Evolutionary conservation across 2,797 vertebrate species (phyloP), one percentile per base, ranked within the genome.

Genomic region (Menidia menidia): DNA sequence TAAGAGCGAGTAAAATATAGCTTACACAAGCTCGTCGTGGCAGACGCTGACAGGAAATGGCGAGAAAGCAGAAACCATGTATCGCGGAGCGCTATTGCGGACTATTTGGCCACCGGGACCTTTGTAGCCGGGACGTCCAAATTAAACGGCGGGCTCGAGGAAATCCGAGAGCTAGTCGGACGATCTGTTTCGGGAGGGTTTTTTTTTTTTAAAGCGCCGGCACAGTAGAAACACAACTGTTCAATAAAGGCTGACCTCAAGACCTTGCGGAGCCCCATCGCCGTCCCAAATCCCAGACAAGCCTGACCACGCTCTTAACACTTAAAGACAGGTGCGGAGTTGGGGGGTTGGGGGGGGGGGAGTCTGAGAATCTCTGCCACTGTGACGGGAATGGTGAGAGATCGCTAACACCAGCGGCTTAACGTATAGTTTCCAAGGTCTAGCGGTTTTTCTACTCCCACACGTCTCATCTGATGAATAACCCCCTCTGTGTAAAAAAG

Each of bases 391-490:
- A 73, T 76, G 87, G 61, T 88, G 86, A 89, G 81, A 90, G 82
- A 88, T 70, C 15, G 11, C 76, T 83, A 81, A 90, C 79, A 80
- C 84, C 82, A 48, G 78, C 66, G 84, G 83, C 80, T 88, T 86
- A 83, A 90, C 67, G 81, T 83, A 87, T 73, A 78, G 73, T 72
- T 82, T 71, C 85, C 81, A 87, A 68, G 82, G 82, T 87, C 80
- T 57, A 71, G 76, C 44, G 51, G 65, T 72, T 72, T 85, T 25
- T 25, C 2, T 25, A 25, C 81, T 86, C 86, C 85, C 89, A 84
- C 85, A 72, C 68, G 48, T 87, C 84, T 83, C 54, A 35, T 71
- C 68, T 82, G 71, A 32, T 84, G 83, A 88, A 83, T 73, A 58
- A 72, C 56, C 71, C 66, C 64, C 67, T 74, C 73, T 71, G 73